Conservation (phyloP, 2,888 invertebrate species). For the Isotomurus palustris region DNA sequence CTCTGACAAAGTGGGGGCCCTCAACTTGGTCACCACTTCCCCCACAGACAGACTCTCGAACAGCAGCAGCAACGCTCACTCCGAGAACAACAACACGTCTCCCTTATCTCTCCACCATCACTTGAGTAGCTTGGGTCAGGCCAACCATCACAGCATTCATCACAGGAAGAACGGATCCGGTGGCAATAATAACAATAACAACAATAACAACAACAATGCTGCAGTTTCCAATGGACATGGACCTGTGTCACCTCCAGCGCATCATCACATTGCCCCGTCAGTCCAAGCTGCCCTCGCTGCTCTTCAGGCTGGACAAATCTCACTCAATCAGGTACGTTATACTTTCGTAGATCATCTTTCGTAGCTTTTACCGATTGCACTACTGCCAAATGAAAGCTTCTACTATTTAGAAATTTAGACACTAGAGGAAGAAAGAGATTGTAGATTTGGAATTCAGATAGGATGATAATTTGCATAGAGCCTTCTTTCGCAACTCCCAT, state of each 20-base stretch:
- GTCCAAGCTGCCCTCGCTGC: constrained; percentile 52
- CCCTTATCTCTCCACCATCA: constrained; percentile 23
- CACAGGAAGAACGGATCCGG: constrained; percentile 35
- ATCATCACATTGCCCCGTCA: constrained; percentile 48
- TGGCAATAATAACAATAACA: constrained; percentile 5
- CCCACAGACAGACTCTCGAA: constrained; percentile 23
- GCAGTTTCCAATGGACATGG: constrained; percentile 41
- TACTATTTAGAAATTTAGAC: too few relatives aligned
- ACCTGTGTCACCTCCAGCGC: constrained; percentile 29
- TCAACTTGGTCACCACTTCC: constrained; percentile 57
- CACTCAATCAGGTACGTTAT: constrained; percentile 49
- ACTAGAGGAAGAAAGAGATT: too few relatives aligned
- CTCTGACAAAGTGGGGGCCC: constrained; percentile 59
- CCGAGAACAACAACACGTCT: constrained; percentile 21
- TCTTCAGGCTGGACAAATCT: constrained; percentile 52
- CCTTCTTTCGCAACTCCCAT: too few relatives aligned
- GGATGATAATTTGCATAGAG: too few relatives aligned
- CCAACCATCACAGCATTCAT: constrained; percentile 37
- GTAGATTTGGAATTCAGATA: too few relatives aligned
- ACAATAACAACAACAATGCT: constrained; percentile 20
- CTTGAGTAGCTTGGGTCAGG: too few relatives aligned
- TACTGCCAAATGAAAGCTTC: too few relatives aligned
- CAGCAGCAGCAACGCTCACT: constrained; percentile 12
- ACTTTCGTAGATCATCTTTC: too few relatives aligned
- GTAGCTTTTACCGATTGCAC: too few relatives aligned